Evolutionary conservation across 2,113 vertebrate species (phyloP), one percentile per base, ranked within the genome.

Genomic region (Otis tarda): DNA sequence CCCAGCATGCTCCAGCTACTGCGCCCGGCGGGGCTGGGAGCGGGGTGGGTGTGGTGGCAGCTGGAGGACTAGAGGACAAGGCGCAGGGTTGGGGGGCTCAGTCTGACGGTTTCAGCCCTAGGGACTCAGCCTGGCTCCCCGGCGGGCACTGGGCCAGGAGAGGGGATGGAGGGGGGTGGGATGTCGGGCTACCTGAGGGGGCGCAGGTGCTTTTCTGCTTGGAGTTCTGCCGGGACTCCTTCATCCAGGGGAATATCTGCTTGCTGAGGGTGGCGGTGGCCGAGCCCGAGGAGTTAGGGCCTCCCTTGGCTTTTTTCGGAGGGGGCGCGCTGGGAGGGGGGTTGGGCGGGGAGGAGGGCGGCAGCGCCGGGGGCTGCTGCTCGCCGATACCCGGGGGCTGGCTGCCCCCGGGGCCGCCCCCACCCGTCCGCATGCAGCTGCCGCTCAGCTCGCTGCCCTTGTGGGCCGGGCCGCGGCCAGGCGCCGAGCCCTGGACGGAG

Each of bases 201-300:
- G 98, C 95, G 97, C 99, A 99, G 98, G 93, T 98, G 98, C 97
- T 97, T 98, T 99, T 99, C 97, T 99, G 99, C 95, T 99, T 99
- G 53, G 99, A 97, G 96, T 99, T 99, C 96, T 99, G 99, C 49
- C 99, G 98, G 39, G 98, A 99, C 97, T 99, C 99, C 96, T 99
- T 99, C 99, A 99, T 99, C 99, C 99, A 99, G 49, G 99, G 99
- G 94, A 99, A 99, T 90, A 99, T 99, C 96, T 99, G 99, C 97
- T 99, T 99, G 61, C 99, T 99, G 96, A 99, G 98, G 87, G 98
- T 99, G 45, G 98, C 97, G n/a, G 98, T 98, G 96, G 98, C 87
- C 49, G 98, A 97, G 59, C 97, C 97, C 12, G 98, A 98, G 80
- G 98, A 97, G 96, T 97, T 98, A 81, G 98, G 97, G 2, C 98